Base-by-base conservation (phyloP, 92 coral and sea anemone species). In the Parazoanthus swiftii region DNA sequence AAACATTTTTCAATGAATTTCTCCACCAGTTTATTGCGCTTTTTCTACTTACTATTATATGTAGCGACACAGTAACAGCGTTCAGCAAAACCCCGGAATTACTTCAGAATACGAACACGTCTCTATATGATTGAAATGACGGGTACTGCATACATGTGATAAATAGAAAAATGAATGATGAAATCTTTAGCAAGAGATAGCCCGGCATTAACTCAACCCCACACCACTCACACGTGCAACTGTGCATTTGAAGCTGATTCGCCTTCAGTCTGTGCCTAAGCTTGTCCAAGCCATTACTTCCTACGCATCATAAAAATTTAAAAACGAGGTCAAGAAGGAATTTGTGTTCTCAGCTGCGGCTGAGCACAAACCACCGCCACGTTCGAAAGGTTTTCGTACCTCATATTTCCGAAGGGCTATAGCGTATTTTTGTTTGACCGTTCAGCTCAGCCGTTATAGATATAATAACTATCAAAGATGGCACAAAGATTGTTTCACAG, bases 301-400 rank as follows among this genome's bases (percentile, higher is more conserved):
- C 77, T 73, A 73, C 77, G 77, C 77, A 73, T 29, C 42, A 73
- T 73, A 73, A 73, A 73, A 73, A 33, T 73, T 73, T 73, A 73
- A 73, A 73, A 73, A 23, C 39, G 42, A 73, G 37, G 37, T 36
- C 42, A 73, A 73, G 38, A 13, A 73, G 77, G 43, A 73, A 26
- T 33, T 73, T 73, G 77, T 73, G 77, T 73, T 73, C 23, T 73
- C 77, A 73, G 77, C 77, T 73, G 77, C 26, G 70, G 25, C 23
- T 63, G 68, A 18, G 21, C 70, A 20, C n/a, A 63, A 63, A 63
- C 16, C 70, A 21, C 21, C 70, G 5, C 21, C 26, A 5, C 6
- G 70, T 20, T 63, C 70, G 20, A 48, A 63, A 63, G 20, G 18
- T 18, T 63, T 63, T 63, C 6, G 70, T 23, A 8, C 70, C 26